phyloP scores from a whole-genome alignment of 1,140 invertebrate species.

The Caenorhabditis inopinata region DNA sequence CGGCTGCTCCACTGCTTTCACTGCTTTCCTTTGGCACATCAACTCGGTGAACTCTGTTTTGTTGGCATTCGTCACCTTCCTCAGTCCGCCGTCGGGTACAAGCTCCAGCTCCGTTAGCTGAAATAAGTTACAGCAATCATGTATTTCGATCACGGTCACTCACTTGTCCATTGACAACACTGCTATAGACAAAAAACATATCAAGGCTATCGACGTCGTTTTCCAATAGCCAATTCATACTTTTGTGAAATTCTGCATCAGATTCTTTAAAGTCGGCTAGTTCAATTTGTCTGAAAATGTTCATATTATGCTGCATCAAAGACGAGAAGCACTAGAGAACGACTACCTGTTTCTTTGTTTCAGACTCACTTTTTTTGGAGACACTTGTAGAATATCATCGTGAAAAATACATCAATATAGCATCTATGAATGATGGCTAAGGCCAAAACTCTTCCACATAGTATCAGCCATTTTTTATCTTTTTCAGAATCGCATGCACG shows the following conservation, averaged over 20 bases:
- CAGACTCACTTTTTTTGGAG: neutral
- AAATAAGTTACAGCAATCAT: neutral
- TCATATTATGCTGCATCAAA: too few species aligned
- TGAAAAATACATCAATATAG: slow-evolving; percentile 16
- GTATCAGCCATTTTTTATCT: neutral
- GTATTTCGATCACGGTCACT: neutral
- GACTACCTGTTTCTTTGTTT: too few species aligned
- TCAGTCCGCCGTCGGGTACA: neutral
- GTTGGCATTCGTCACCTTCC: neutral
- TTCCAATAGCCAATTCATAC: slow-evolving; percentile 21
- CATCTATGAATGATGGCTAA: neutral
- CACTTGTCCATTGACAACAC: slow-evolving; percentile 23
- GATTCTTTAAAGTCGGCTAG: neutral
- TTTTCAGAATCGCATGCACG: slow-evolving; percentile 22
- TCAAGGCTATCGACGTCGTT: slow-evolving; percentile 8
- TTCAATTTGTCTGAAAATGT: neutral
- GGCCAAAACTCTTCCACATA: slow-evolving; percentile 1
- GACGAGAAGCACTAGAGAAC: too few species aligned
- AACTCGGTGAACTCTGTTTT: neutral
- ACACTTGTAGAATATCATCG: neutral
- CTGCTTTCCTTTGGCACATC: neutral
- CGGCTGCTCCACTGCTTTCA: neutral
- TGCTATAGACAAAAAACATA: slow-evolving; percentile 21
- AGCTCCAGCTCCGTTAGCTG: neutral
- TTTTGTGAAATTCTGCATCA: slow-evolving; percentile 7